A percentile compares a stretch with the other conserved stretches of the same genome.
Conservation (phyloP, 2,797 vertebrate genomes). For the Danio aesculapii region DNA sequence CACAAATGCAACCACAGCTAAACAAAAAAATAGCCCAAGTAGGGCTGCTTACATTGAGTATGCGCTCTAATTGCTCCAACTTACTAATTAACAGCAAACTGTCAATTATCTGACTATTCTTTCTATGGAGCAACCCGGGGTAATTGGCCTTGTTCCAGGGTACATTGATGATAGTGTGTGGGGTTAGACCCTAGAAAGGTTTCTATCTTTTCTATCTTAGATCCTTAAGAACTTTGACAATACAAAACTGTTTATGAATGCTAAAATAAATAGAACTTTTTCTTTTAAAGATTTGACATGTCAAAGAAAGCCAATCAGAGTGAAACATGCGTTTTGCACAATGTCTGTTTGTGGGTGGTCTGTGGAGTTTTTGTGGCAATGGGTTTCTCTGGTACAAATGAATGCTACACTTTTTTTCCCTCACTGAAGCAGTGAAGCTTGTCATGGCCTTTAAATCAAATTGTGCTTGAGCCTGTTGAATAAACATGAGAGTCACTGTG, state of each 20-base stretch:
- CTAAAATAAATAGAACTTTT: too few species aligned
- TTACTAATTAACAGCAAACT: background rate
- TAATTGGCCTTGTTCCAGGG: background rate
- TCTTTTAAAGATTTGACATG: background rate
- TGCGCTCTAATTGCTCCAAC: background rate
- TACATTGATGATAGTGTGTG: background rate
- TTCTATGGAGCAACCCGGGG: background rate
- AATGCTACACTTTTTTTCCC: constrained; percentile 8
- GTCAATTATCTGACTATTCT: background rate
- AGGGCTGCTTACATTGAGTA: constrained; percentile 12
- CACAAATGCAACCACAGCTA: constrained; percentile 15
- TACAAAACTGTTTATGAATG: background rate
- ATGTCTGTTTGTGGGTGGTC: background rate
- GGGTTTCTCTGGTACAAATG: background rate
- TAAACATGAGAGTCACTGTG: constrained; percentile 50
- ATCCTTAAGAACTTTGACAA: constrained; percentile 10
- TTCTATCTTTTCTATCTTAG: background rate
- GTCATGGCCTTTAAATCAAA: constrained; percentile 25
- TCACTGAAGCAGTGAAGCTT: constrained; percentile 13
- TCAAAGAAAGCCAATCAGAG: background rate
- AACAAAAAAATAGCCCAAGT: background rate
- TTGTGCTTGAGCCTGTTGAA: constrained; percentile 29
- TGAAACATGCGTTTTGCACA: background rate
- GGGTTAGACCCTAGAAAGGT: background rate
- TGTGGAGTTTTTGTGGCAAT: background rate